phyloP scores from a whole-genome alignment of 2,888 invertebrate species.

The Podotricha telesiphe region DNA sequence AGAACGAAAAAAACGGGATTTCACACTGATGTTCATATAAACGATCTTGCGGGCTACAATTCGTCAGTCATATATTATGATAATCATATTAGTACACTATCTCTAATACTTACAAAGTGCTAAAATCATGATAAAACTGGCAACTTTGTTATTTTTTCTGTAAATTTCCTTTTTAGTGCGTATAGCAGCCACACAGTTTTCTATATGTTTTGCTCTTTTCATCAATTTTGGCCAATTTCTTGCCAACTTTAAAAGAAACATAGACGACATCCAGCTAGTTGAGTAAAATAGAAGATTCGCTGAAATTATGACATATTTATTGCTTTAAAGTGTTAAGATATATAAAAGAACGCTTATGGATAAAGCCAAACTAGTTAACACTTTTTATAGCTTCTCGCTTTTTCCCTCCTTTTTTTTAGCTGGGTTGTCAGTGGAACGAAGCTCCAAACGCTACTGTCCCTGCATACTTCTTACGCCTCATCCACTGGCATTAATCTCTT shows the following conservation, averaged over 20 bases:
- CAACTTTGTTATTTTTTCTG: constrained; percentile 44
- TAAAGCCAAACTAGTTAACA: too few species aligned
- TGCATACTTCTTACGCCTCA: too few species aligned
- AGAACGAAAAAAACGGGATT: too few species aligned
- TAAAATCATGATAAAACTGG: constrained; percentile 48
- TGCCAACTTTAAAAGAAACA: constrained; percentile 51
- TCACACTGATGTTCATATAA: too few species aligned
- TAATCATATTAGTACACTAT: background rate
- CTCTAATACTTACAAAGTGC: constrained; percentile 51
- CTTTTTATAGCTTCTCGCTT: too few species aligned
- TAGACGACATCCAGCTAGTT: constrained; percentile 43
- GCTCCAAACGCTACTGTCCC: too few species aligned
- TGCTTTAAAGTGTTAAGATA: constrained; percentile 4
- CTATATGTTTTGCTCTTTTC: constrained; percentile 50
- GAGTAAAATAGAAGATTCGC: constrained; percentile 51
- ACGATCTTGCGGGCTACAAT: too few species aligned
- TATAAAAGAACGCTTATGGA: too few species aligned
- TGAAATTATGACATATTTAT: constrained; percentile 46
- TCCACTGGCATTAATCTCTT: too few species aligned
- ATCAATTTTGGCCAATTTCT: constrained; percentile 54
- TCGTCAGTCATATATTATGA: background rate
- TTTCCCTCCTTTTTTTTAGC: too few species aligned
- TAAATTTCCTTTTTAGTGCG: constrained; percentile 41
- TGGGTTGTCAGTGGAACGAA: too few species aligned
- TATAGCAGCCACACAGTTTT: constrained; percentile 49